Evolutionary conservation across 2,888 invertebrate species (phyloP).

Genomic region (Crocallis elinguaria): DNA sequence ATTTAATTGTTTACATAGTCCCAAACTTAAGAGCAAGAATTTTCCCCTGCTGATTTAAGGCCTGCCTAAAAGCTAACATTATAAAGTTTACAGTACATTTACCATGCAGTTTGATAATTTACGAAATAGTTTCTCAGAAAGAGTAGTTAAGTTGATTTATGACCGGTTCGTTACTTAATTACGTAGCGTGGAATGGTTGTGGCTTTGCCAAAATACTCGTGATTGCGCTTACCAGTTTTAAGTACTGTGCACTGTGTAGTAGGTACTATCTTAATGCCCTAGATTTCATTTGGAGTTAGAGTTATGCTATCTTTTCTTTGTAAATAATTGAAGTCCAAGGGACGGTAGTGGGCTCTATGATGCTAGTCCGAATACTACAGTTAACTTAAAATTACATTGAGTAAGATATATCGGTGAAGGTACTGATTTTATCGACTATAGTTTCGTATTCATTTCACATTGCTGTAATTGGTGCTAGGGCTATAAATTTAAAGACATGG

Average conservation of each 20-base stretch:
- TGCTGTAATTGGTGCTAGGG: too few relatives aligned
- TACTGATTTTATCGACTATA: too few relatives aligned
- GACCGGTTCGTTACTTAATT: constrained; percentile 33
- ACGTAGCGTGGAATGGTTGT: constrained; percentile 28
- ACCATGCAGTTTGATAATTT: constrained; percentile 36
- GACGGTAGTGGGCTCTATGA: too few relatives aligned
- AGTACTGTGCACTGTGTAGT: constrained; percentile 19
- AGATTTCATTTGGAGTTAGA: too few relatives aligned
- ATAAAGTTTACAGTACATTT: constrained; percentile 39
- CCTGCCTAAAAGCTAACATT: constrained; percentile 26
- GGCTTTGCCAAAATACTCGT: constrained; percentile 32
- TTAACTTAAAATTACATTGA: too few relatives aligned
- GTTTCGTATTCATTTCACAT: too few relatives aligned
- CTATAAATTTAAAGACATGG: too few relatives aligned
- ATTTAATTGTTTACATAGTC: constrained; percentile 12
- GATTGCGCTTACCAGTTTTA: constrained; percentile 25
- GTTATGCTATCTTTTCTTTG: too few relatives aligned
- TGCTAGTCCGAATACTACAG: too few relatives aligned
- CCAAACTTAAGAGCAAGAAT: neutral
- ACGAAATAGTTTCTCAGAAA: constrained; percentile 37
- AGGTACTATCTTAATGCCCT: constrained; percentile 13
- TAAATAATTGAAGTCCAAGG: too few relatives aligned
- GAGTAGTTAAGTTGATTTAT: constrained; percentile 45
- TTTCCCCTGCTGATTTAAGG: constrained; percentile 16
- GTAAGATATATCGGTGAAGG: too few relatives aligned